Conservation (phyloP, 2,797 vertebrate genomes). For the Ficedula albicollis region DNA sequence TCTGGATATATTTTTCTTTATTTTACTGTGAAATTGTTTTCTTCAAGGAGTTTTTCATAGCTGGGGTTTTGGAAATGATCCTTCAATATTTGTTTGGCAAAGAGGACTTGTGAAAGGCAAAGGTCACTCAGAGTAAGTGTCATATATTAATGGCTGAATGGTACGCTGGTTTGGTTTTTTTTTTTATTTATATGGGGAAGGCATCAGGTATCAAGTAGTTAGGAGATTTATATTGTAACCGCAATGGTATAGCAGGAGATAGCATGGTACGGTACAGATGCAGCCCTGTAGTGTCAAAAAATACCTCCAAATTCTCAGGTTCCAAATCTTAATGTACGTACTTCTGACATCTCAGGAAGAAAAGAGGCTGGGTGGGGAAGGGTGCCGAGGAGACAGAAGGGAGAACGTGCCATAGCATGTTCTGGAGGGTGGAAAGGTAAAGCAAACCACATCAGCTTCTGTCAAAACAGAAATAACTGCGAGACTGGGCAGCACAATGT, state of each 20-base stretch:
- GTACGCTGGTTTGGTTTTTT: fast-evolving
- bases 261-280: background rate
- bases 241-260: background rate
- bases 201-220: constrained; percentile 26
- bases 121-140: background rate
- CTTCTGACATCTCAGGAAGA: constrained; percentile 50
- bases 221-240: constrained; percentile 9
- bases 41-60: background rate
- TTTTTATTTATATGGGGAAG: constrained; percentile 27
- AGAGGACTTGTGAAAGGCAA: background rate
- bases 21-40: constrained; percentile 39
- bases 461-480: background rate
- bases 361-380: background rate
- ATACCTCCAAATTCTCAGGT: constrained; percentile 60
- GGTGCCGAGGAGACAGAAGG: background rate
- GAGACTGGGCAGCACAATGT: background rate
- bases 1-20: constrained; percentile 14
- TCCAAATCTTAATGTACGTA: background rate
- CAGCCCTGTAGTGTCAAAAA: constrained; percentile 40
- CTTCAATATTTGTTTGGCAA: background rate
- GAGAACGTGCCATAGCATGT: background rate
- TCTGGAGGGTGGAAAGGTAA: background rate
- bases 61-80: constrained; percentile 2
- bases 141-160: background rate
- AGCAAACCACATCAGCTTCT: background rate